Evolutionary conservation across 2,797 vertebrate genomes (phyloP), one percentile per base, ranked within the genome.

Genomic region (Hybognathus amarus): DNA sequence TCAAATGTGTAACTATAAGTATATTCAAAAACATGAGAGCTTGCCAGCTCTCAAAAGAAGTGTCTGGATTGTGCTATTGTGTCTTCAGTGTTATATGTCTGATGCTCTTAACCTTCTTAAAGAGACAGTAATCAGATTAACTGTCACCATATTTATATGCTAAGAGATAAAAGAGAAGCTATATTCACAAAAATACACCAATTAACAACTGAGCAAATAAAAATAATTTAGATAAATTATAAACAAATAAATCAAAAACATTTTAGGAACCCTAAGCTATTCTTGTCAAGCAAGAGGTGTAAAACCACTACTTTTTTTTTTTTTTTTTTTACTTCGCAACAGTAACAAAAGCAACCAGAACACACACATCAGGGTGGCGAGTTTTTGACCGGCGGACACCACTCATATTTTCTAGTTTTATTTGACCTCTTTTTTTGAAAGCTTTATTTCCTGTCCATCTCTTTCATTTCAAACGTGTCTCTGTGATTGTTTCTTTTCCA

Each of bases 391-490:
- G n/a, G 4, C 11, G 4, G 36, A 13, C 42, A 71, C 15, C 42
- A 6, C 17, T 71, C 6, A 5, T 38, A 24, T 75, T 56, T 38
- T 38, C 50, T 67, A 45, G n/a, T 69, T 71, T 71, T 30, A 74
- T 20, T 74, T 54, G 47, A 12, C 5, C 45, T 20, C 15, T 13
- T 30, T 33, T 33, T 71, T 73, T 50, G 0, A 50, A 33, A 71
- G 24, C 27, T 52, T 74, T n/a, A 47, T 66, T 84, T 66, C 89
- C 88, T 80, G 76, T 83, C 75, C 67, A 77, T 84, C 85, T 82
- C 69, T 68, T 84, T 88, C 85, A 87, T 82, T 87, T 87, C 75
- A 88, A 85, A 50, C 90, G 38, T 45, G 45, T 87, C 73, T 85
- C 56, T 84, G 69, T 47, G 68, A 59, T 45, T 81, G 67, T 79